Evolutionary conservation across 2,113 vertebrate species (phyloP).

Genomic region (Neolamprologus variostigma): DNA sequence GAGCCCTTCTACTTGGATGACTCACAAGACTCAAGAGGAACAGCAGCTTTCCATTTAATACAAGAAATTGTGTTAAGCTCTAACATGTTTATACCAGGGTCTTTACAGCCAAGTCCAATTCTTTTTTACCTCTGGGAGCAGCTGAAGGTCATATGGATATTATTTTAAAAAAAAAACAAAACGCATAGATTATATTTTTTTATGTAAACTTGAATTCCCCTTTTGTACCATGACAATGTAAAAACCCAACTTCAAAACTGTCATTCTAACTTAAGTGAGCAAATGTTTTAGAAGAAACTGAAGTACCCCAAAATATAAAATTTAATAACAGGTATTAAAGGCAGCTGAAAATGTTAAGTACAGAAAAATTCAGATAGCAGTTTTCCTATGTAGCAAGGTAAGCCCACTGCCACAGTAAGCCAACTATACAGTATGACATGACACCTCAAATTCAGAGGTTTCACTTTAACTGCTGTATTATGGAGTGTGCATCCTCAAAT

Average conservation of each 20-base stretch:
- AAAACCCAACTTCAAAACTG: not conserved
- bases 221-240: not conserved
- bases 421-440: not conserved
- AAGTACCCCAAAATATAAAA: not conserved
- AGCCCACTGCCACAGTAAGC: not conserved
- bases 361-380: not conserved
- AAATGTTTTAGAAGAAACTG: not conserved
- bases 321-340: not conserved
- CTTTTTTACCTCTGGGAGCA: not conserved
- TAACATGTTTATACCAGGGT: not conserved
- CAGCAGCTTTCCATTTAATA: conserved; percentile 28
- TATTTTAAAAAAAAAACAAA: fast-evolving
- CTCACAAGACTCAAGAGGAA: conserved; percentile 7
- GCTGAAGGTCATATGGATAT: no score
- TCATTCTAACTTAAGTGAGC: not conserved
- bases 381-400: not conserved
- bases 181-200: not conserved
- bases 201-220: not conserved
- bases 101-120: not conserved
- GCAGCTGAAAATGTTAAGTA: not conserved
- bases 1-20: not conserved
- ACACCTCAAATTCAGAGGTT: not conserved
- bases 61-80: not conserved
- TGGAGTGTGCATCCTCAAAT: not conserved
- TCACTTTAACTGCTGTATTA: not conserved